phyloP scores from a whole-genome alignment of 2,797 vertebrate species.

The Gymnodraco acuticeps region DNA sequence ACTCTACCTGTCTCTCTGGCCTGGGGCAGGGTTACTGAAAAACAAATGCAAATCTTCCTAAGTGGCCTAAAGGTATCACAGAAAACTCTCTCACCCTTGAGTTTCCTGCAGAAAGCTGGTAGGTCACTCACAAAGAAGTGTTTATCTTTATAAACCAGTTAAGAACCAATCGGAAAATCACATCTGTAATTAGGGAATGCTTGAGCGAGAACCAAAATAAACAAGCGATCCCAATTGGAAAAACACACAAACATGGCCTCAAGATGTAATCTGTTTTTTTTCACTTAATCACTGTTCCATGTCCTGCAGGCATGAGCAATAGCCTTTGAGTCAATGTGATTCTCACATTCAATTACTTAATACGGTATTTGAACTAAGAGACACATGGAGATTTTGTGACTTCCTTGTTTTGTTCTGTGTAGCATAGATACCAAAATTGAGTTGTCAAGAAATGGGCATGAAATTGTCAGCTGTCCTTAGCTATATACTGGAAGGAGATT shows the following conservation, averaged over 20 bases:
- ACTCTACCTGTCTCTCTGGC: constrained; percentile 43
- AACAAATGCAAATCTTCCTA: constrained; percentile 38
- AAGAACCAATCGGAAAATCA: constrained; percentile 29
- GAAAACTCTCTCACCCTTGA: constrained; percentile 26
- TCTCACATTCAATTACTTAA: not conserved
- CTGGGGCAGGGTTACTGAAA: constrained; percentile 10
- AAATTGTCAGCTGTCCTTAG: constrained; percentile 61
- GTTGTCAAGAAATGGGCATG: constrained; percentile 45
- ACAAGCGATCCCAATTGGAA: constrained; percentile 47
- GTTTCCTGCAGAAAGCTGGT: constrained; percentile 59
- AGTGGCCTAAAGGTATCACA: constrained; percentile 47
- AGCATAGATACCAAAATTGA: constrained; percentile 13
- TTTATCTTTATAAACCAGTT: constrained; percentile 50
- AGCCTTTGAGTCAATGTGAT: not conserved
- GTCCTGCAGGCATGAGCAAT: constrained; percentile 20
- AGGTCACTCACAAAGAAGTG: constrained; percentile 32
- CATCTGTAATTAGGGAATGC: constrained; percentile 39
- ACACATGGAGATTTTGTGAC: not conserved
- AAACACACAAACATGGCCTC: constrained; percentile 57
- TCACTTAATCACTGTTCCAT: constrained; percentile 45
- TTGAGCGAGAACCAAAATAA: constrained; percentile 59
- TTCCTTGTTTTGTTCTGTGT: constrained; percentile 22
- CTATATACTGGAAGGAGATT: constrained; percentile 40
- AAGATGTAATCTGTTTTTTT: constrained; percentile 57
- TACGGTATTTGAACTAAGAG: not conserved